Base-by-base conservation (phyloP, 2,888 invertebrate species). In the Ptilodon capucinus region DNA sequence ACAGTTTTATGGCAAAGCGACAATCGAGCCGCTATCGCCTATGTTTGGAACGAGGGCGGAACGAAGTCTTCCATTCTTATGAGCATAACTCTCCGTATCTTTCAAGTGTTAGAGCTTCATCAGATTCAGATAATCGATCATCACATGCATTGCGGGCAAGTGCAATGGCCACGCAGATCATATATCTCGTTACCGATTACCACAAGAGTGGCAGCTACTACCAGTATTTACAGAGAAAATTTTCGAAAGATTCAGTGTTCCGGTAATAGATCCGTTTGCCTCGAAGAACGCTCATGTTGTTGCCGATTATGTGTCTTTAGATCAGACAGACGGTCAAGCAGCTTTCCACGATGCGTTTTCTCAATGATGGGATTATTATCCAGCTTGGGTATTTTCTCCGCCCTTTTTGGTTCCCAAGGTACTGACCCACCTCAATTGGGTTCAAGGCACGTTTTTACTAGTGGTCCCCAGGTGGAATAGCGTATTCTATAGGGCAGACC, bases 331-430 rank as follows among this genome's bases (percentile, higher is more conserved):
- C 28, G 2, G 8, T 0, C 18, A 54, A 4, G 59, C 59, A 14
- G n/a, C 42, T 7, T 54, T 46, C 11, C 39, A 44, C 48, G 45
- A 63, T 32, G 64, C 57, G 0, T 57, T 60, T 45, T 39, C 28
- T 17, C 36, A 2, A 4, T 23, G 2, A 8, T 64, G 64, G 60
- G n/a, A 54, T n/a, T 64, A 47, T 46, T 28, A 14, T 0, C 46
- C 61, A 8, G 58, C 47, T 0, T 63, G 60, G 57, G n/a, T 61
- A 4, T 63, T 66, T 16, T 58, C 60, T 8, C 59, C 62, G 7
- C 57, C 62, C 7, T 57, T 0, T 28, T 53, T 21, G 0, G 17
- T 35, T 7, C 9, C 3, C 17, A 35, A 35, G n/a, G n/a, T n/a
- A n/a, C n/a, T n/a, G n/a, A n/a, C n/a, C n/a, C n/a, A n/a, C n/a